Evolutionary conservation across 2,797 vertebrate genomes (phyloP), one percentile per base, ranked within the genome.

Genomic region (Nannoperca obscura): DNA sequence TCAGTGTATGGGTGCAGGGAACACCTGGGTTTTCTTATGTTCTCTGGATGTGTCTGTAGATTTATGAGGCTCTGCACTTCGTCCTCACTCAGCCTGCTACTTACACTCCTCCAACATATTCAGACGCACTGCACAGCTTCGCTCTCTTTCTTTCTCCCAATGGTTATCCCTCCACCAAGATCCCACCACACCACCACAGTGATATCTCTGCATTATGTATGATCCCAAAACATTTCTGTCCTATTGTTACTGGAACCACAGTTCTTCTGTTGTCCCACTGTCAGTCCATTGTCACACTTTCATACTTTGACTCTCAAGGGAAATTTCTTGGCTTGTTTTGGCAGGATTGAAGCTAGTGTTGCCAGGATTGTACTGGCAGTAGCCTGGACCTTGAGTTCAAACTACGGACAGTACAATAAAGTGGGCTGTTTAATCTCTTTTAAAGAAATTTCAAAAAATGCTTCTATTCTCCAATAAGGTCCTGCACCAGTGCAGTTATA

Each of bases 291-390:
- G 89, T 92, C 81, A 68, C 72, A 71, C 69, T 74, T 74, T 86
- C 85, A 83, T 91, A 44, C 74, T 63, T 81, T 74, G 62, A 82
- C 81, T 89, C 87, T 85, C 86, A 86, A 72, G 87, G 82, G 88
- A 83, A 88, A 80, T 79, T 53, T 82, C 47, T 83, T 79, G 80
- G 85, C 76, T 89, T 86, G 77, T 80, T 44, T 84, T 88, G 86
- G 85, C 89, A 74, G 55, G 40, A 55, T 74, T 65, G 27, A 74
- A 81, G 86, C 81, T 82, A 89, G 73, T 86, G 53, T 87, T 93
- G 88, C 85, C 82, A 81, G 76, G 64, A 53, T 42, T 79, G 55
- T 68, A 44, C 75, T 86, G 76, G 75, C 84, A 82, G 74, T 49
- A 66, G 46, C 55, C 55, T 65, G 76, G 68, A 52, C 67, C 58